Percentiles rank a stretch among this genome's conserved stretches.
Conservation (phyloP, 2,888 invertebrate species). For the Arctia plantaginis region DNA sequence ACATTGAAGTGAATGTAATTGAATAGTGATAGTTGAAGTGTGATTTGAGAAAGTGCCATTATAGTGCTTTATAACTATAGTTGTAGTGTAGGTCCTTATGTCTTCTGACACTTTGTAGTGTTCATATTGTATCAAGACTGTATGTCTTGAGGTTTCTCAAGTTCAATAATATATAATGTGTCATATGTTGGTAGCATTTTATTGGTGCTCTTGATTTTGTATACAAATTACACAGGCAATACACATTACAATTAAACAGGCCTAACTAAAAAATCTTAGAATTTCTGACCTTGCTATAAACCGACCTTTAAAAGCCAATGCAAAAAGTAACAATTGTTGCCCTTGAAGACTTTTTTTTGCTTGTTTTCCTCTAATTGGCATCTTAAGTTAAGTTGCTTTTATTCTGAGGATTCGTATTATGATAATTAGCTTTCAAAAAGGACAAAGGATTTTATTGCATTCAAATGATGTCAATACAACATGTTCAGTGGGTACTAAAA, state of each 20-base stretch:
- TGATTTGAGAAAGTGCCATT: slow-evolving; percentile 77
- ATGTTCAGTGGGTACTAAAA: background rate
- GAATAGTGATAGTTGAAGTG: slow-evolving; percentile 57
- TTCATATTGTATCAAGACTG: background rate
- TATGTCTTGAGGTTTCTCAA: background rate
- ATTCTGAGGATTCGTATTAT: background rate
- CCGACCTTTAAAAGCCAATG: background rate
- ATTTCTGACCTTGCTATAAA: background rate
- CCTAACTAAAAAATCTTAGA: background rate
- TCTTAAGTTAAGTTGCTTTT: background rate
- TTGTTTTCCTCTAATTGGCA: background rate
- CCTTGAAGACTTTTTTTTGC: too few species aligned
- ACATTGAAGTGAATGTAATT: slow-evolving; percentile 29
- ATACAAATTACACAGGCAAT: background rate
- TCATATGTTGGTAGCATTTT: background rate
- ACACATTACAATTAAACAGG: background rate
- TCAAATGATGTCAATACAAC: background rate
- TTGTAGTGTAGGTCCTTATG: slow-evolving; percentile 42
- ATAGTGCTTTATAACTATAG: slow-evolving; percentile 72
- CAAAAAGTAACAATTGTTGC: background rate
- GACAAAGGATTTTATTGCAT: background rate
- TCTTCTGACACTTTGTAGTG: slow-evolving; percentile 17
- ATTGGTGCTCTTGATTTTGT: background rate
- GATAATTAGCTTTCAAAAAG: background rate
- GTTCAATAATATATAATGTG: background rate